Evolutionary conservation across 2,888 invertebrate species (phyloP).

Genomic region (Zaprionus lineosus): DNA sequence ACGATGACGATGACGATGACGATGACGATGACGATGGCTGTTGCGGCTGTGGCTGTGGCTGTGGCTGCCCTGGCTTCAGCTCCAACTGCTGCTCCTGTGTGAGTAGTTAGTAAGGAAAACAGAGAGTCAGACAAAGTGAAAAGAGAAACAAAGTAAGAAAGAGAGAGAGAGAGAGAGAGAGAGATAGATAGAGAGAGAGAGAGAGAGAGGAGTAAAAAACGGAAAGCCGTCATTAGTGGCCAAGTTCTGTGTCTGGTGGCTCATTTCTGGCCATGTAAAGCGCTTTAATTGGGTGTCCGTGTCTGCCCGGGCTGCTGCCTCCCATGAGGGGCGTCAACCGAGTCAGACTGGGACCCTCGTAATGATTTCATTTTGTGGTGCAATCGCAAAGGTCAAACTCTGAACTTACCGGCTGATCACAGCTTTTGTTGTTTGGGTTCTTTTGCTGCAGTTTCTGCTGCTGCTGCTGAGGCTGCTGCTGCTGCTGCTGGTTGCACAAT

Average conservation of each 20-base stretch:
- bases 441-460: constrained; percentile 45
- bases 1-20: constrained; percentile 22
- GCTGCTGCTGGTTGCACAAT: constrained; percentile 72
- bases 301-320: constrained; percentile 1
- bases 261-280: constrained; percentile 62
- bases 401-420: constrained; percentile 67
- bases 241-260: constrained; percentile 52
- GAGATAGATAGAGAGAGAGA: constrained; percentile 20
- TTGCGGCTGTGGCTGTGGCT: constrained; percentile 35
- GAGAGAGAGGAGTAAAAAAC: constrained; percentile 12
- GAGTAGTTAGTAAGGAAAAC: constrained; percentile 32
- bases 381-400: constrained; percentile 69
- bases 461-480: constrained; percentile 44
- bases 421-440: constrained; percentile 43
- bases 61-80: constrained; percentile 11
- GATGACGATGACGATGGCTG: no score
- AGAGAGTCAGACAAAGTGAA: constrained; percentile 21
- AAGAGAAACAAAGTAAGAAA: constrained; percentile 13
- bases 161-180: constrained; percentile 32
- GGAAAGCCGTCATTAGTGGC: constrained; percentile 65
- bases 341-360: constrained; percentile 30
- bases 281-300: constrained; percentile 79
- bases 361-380: constrained; percentile 68
- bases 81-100: constrained; percentile 14
- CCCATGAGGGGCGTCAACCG: constrained; percentile 69